Conservation (phyloP, 2,797 vertebrate species). For the Nyctalus aviator region DNA sequence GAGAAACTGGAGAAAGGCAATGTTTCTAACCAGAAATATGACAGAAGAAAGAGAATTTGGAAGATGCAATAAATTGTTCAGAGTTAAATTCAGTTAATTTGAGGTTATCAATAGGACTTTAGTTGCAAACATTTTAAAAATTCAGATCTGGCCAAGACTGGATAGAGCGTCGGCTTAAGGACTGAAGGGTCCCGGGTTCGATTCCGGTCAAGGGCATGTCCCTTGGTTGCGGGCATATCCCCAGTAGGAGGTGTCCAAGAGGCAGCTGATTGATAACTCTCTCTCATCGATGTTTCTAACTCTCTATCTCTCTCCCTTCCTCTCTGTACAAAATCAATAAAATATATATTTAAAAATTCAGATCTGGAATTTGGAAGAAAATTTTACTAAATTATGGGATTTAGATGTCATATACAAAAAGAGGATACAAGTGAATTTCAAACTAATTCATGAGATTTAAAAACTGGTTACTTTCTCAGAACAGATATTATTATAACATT, state of each 20-base stretch:
- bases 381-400: not conserved
- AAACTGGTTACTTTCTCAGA: not conserved
- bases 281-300: too few relatives aligned
- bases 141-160: not conserved
- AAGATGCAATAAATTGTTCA: not conserved
- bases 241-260: too few relatives aligned
- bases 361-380: not conserved
- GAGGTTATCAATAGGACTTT: not conserved
- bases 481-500: not conserved
- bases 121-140: not conserved
- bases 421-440: not conserved
- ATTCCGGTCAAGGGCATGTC: too few relatives aligned
- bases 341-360: not conserved
- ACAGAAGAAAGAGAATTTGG: not conserved
- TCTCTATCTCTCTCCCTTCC: too few relatives aligned
- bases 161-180: too few relatives aligned
- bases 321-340: too few relatives aligned
- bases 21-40: not conserved
- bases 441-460: not conserved
- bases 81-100: not conserved
- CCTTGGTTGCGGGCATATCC: too few relatives aligned
- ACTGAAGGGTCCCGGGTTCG: too few relatives aligned
- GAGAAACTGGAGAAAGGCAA: not conserved
- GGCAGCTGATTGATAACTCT: too few relatives aligned
- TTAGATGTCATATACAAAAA: not conserved